These are phyloP conservation scores for Tachina fera DNA, from an alignment of 2,888 invertebrate species.

Conservation along the genomic window DNA sequence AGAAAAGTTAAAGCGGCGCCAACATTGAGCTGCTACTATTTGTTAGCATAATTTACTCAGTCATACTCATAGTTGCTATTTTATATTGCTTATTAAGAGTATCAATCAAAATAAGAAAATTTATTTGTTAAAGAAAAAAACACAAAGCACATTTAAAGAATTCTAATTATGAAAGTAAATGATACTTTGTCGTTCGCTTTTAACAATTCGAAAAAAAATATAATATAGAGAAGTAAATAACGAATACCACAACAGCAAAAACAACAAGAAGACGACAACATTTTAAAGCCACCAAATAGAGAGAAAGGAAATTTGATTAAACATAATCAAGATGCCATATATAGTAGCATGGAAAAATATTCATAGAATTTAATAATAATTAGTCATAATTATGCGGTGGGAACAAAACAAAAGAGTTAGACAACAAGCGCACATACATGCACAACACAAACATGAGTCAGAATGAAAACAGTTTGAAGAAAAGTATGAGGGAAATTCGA, in stretches of 20 bases:
- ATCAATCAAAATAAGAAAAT: slow-evolving; percentile 58
- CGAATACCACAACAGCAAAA: background rate
- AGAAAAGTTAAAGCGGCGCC: slow-evolving; percentile 59
- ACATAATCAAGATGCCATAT: slow-evolving; percentile 62
- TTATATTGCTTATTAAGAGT: slow-evolving; percentile 47
- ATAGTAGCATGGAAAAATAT: slow-evolving; percentile 51
- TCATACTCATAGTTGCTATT: background rate
- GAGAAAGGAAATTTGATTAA: slow-evolving; percentile 62
- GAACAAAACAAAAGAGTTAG: slow-evolving; percentile 63
- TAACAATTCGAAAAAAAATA: background rate
- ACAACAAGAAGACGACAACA: background rate
- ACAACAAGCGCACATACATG: slow-evolving; percentile 14
- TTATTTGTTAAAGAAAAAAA: slow-evolving; percentile 12
- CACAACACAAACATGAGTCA: slow-evolving; percentile 36
- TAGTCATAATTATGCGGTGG: slow-evolving; percentile 50
- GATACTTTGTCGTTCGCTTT: slow-evolving; percentile 41
- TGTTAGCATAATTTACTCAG: slow-evolving; percentile 65
- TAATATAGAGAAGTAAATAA: background rate
- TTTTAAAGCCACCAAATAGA: slow-evolving; percentile 42
- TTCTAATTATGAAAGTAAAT: slow-evolving; percentile 71
- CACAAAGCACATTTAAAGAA: slow-evolving; percentile 61
- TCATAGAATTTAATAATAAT: slow-evolving; percentile 50
- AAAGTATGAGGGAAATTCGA: background rate
- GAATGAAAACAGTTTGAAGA: background rate
- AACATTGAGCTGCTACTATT: slow-evolving; percentile 59